Percentiles rank a stretch among this genome's conserved stretches.
phyloP scores from a whole-genome alignment of 2,113 vertebrate genomes.

The Sakesphorus luctuosus region DNA sequence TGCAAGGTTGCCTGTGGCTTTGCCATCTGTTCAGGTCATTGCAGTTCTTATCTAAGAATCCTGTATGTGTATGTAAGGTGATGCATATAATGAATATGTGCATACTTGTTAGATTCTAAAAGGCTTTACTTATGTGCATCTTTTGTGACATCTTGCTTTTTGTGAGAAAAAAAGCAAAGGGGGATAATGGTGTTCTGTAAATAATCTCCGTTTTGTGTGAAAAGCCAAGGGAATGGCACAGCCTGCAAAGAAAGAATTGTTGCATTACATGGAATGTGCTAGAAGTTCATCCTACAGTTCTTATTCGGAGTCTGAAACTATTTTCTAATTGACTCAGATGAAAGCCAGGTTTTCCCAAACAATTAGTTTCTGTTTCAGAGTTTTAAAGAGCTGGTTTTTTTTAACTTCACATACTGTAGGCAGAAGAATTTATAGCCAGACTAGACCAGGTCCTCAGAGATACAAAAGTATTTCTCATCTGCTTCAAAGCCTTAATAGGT shows the following conservation, averaged over 20 bases:
- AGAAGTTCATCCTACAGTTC: not conserved
- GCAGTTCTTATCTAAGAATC: not conserved
- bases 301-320: not conserved
- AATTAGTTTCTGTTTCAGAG: not conserved
- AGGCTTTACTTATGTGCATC: not conserved
- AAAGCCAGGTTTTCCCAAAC: not conserved
- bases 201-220: not conserved
- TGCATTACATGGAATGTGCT: not conserved
- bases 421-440: not conserved
- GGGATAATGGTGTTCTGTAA: not conserved
- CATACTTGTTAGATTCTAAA: not conserved
- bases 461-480: not conserved
- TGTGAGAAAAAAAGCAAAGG: not conserved
- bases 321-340: not conserved
- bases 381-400: not conserved
- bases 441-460: not conserved
- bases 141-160: not conserved
- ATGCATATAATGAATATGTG: not conserved
- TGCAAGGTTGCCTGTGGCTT: not conserved
- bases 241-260: not conserved
- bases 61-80: not conserved
- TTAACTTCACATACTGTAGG: not conserved
- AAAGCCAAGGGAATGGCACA: not conserved
- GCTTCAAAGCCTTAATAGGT: not conserved
- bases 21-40: constrained; percentile 25